Evolutionary conservation across 2,888 invertebrate genomes (phyloP).

Genomic region (Smittia sp.): DNA sequence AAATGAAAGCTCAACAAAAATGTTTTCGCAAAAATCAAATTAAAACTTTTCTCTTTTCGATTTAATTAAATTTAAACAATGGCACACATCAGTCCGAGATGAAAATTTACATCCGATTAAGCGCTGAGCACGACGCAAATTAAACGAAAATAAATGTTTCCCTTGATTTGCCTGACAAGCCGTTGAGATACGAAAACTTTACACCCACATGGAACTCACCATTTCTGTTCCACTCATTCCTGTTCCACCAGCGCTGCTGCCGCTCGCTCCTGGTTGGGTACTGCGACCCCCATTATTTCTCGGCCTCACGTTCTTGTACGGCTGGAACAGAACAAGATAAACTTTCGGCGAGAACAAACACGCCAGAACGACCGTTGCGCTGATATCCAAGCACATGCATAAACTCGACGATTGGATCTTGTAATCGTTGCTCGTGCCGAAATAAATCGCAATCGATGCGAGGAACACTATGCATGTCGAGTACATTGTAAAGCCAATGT

Average conservation of each 20-base stretch:
- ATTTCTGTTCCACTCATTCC: constrained; percentile 37
- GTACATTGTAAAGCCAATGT: constrained; percentile 82
- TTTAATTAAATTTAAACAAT: no score
- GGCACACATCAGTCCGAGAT: no score
- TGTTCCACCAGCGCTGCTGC: neutral
- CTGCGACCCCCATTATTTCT: constrained; percentile 24
- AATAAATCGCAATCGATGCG: constrained; percentile 75
- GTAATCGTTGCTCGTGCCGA: constrained; percentile 73
- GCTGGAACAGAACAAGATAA: constrained; percentile 74
- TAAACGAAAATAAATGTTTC: no score
- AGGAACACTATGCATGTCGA: constrained; percentile 80
- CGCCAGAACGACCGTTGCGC: constrained; percentile 70
- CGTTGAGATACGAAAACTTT: neutral
- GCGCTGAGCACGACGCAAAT: no score
- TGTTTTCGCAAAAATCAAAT: no score
- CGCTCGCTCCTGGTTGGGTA: neutral
- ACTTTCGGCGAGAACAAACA: constrained; percentile 75
- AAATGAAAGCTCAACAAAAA: no score
- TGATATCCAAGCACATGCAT: constrained; percentile 74
- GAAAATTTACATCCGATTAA: no score
- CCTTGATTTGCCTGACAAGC: no score
- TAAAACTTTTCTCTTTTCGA: no score
- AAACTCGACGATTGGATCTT: constrained; percentile 75
- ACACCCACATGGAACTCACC: constrained; percentile 36
- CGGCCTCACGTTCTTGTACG: constrained; percentile 72